Conservation (phyloP, 53 echinoderm and acorn worm genomes). For the Hippasteria phrygiana region DNA sequence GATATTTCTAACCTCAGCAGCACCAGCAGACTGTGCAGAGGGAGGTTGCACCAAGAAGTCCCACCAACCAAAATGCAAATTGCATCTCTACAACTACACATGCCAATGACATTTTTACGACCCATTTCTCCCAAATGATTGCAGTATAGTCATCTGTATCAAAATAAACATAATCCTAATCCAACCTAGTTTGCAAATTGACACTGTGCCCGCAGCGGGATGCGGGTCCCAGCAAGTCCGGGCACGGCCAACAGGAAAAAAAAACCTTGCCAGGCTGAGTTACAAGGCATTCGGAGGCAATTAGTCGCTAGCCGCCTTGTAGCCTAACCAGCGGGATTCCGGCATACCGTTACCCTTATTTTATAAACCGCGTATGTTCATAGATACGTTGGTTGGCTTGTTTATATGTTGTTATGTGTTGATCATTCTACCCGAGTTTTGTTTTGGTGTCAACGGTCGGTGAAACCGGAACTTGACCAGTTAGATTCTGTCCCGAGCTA, state of each 20-base stretch:
- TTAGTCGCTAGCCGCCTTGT: conserved; percentile 7
- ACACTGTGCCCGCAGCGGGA: neutral
- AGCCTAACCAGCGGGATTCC: conserved; percentile 7
- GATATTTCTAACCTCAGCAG: too few species aligned
- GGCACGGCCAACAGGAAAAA: conserved; percentile 10
- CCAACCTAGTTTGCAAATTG: neutral
- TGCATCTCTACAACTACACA: too few species aligned
- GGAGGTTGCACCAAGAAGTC: too few species aligned
- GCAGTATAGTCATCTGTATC: too few species aligned
- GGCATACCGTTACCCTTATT: neutral
- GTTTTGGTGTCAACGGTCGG: conserved; percentile 2
- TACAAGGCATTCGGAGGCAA: neutral
- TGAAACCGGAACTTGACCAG: neutral
- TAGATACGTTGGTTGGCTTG: too few species aligned
- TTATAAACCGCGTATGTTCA: neutral
- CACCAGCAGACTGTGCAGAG: too few species aligned
- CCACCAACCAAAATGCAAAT: too few species aligned
- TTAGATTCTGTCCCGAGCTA: neutral
- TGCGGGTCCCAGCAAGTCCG: too few species aligned
- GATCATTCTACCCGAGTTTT: neutral
- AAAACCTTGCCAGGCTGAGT: neutral
- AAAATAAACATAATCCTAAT: too few species aligned
- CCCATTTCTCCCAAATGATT: too few species aligned
- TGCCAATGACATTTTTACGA: too few species aligned
- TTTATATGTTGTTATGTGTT: conserved; percentile 10